These are phyloP conservation scores for Diglossa brunneiventris DNA, from an alignment of 2,113 vertebrate genomes.

Conservation along the genomic window DNA sequence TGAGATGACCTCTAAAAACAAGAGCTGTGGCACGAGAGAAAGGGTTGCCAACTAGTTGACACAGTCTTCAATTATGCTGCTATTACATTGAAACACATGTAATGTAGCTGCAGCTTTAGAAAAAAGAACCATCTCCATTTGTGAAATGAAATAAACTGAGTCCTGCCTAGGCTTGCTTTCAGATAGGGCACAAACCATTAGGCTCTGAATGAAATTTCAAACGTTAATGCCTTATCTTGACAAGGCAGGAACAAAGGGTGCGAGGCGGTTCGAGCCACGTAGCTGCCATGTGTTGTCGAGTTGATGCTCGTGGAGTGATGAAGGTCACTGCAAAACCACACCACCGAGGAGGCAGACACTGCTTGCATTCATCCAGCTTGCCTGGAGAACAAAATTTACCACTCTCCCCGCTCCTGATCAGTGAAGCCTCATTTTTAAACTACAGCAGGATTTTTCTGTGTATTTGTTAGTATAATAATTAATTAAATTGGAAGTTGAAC, in stretches of 20 bases:
- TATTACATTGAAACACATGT: constrained; percentile 21
- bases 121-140: not conserved
- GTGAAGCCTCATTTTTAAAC: not conserved
- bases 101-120: not conserved
- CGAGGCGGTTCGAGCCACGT: fast-evolving
- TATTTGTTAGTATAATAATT: not conserved
- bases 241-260: not conserved
- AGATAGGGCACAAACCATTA: not conserved
- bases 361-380: not conserved
- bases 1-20: not conserved
- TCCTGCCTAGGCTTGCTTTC: not conserved
- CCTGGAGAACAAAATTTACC: not conserved
- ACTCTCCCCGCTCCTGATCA: not conserved
- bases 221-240: not conserved
- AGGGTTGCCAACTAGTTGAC: constrained; percentile 14
- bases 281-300: not conserved
- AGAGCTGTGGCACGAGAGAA: not conserved
- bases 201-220: not conserved
- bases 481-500: not conserved
- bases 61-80: constrained; percentile 15
- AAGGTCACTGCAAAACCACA: not conserved
- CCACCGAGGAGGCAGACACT: not conserved
- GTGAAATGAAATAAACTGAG: not conserved
- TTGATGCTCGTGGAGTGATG: fast-evolving
- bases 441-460: not conserved